Base-by-base conservation (phyloP, 2,797 vertebrate genomes). In the Enteromius radiatus region DNA sequence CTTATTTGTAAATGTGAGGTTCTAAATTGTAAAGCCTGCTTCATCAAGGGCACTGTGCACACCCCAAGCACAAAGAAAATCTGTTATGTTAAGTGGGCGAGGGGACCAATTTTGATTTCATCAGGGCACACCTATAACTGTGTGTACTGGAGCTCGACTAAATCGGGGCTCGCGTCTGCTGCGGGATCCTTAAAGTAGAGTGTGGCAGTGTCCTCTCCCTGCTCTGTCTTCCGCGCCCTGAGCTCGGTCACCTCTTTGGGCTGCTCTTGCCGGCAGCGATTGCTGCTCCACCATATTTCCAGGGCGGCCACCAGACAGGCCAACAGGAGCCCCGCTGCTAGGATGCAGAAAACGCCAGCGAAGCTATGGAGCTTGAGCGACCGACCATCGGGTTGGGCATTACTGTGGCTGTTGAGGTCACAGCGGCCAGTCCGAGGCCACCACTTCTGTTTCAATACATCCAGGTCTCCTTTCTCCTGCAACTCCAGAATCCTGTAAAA, bases 371-470 rank as follows among this genome's bases (percentile, higher is more conserved):
- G 95, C 90, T 97, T 97, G 81, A 99, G 95, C 0, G 98, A 96
- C 84, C 96, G 97, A n/a, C 97, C 97, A 17, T 98, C 97, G 0
- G 96, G 94, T 88, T 96, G 96, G 38, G 95, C 90, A n/a, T 93
- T 94, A 82, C 93, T 82, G 8, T 96, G 96, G 90, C 96, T 95
- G 78, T 94, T 94, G 83, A 97, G 95, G 91, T 99, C 97, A 17
- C 98, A 99, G 87, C 98, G 96, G 82, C 98, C 98, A 0, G 94
- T 94, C 10, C 96, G 95, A 0, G 98, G 98, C 98, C 98, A 99
- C 98, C 98, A 99, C 92, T 99, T 99, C 93, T 99, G 97, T 88
- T 98, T 98, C 90, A 99, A 94, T 78, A 99, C 96, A 87, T 99
- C 98, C 92, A 99, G 94, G 90, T 99, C 97, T 6, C 98, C 98